Conservation (phyloP, 2,888 invertebrate species). For the Geotrupes spiniger region DNA sequence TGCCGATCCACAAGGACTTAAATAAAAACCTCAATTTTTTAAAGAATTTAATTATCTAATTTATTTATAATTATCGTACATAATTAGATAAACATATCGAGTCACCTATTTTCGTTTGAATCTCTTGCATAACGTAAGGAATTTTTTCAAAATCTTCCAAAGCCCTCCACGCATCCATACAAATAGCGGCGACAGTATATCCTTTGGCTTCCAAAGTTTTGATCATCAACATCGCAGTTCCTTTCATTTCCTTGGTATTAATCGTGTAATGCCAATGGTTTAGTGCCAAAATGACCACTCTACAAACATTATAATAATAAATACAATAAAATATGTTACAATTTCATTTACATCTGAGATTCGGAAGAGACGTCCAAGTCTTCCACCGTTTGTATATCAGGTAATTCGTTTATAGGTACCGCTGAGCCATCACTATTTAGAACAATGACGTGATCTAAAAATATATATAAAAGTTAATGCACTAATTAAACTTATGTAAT, state of each 20-base stretch:
- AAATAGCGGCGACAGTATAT: slow-evolving; percentile 57
- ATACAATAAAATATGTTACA: slow-evolving; percentile 37
- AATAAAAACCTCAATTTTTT: too few relatives aligned
- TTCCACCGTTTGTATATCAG: slow-evolving; percentile 46
- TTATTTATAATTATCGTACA: slow-evolving; percentile 13
- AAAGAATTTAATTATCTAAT: too few relatives aligned
- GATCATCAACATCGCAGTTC: slow-evolving; percentile 53
- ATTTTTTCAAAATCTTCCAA: slow-evolving; percentile 60
- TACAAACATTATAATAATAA: slow-evolving; percentile 42
- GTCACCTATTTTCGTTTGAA: slow-evolving; percentile 52
- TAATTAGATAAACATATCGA: slow-evolving; percentile 13
- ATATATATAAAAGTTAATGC: slow-evolving; percentile 8
- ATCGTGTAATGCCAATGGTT: slow-evolving; percentile 56
- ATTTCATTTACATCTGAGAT: slow-evolving; percentile 53
- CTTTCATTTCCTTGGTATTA: slow-evolving; percentile 58
- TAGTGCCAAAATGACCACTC: slow-evolving; percentile 58
- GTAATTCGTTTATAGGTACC: slow-evolving; percentile 42
- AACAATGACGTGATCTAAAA: slow-evolving; percentile 55
- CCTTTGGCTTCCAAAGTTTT: slow-evolving; percentile 59
- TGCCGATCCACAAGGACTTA: too few relatives aligned
- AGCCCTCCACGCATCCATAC: slow-evolving; percentile 54
- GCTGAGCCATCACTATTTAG: slow-evolving; percentile 56
- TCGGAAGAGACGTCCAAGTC: slow-evolving; percentile 48
- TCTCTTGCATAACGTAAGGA: slow-evolving; percentile 61
- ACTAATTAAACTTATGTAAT: slow-evolving; percentile 1